Conservation (phyloP, 2,797 vertebrate genomes). For the Kryptopterus vitreolus region DNA sequence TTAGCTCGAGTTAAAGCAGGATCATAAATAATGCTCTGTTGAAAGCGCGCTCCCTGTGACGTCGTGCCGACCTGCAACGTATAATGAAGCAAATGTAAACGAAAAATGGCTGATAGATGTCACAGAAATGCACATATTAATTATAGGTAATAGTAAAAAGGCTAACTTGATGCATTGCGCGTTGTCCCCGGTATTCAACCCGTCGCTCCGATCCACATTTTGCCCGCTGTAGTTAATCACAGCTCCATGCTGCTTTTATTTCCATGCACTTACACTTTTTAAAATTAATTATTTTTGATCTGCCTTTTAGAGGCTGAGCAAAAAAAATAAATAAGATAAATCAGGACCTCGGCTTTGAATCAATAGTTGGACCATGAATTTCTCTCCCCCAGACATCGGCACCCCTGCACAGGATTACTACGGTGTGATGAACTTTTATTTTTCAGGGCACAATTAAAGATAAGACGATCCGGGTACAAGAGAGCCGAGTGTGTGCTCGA, state of each 20-base stretch:
- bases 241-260: constrained; percentile 52
- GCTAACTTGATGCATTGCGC: not conserved
- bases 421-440: not conserved
- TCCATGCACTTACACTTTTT: constrained; percentile 63
- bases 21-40: not conserved
- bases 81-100: not conserved
- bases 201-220: not conserved
- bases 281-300: constrained; percentile 62
- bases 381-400: constrained; percentile 49
- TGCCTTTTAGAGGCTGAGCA: constrained; percentile 46
- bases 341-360: constrained; percentile 64
- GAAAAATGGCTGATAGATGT: not conserved
- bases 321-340: constrained; percentile 70
- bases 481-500: not conserved
- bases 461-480: not conserved
- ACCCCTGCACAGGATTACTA: constrained; percentile 39
- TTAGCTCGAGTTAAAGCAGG: not conserved
- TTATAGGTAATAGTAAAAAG: not conserved
- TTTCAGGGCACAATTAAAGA: not conserved
- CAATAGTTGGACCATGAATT: constrained; percentile 70
- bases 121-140: not conserved
- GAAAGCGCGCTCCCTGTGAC: not conserved
- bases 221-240: not conserved
- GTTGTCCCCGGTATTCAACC: not conserved
- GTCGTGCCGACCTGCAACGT: not conserved